Evolutionary conservation across 2,797 vertebrate genomes (phyloP).

Genomic region (Lophotriccus pileatus): DNA sequence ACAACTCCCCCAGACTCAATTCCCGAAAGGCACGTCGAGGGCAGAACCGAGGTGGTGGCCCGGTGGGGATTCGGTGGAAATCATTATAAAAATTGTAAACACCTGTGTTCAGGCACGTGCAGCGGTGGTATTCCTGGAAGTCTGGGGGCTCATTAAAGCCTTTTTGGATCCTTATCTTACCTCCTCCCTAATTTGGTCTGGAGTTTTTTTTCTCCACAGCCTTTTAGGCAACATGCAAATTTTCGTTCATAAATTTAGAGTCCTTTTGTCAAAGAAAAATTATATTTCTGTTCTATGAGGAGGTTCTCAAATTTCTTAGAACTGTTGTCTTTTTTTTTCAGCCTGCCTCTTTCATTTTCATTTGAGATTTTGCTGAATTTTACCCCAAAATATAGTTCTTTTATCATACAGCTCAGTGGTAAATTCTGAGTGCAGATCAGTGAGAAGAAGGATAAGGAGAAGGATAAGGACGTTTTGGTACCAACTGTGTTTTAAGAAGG

Average conservation of each 20-base stretch:
- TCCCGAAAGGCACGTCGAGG: too few relatives aligned
- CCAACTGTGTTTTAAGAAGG: background rate
- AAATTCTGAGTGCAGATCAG: background rate
- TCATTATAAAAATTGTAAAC: too few relatives aligned
- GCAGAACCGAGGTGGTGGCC: too few relatives aligned
- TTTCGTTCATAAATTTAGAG: background rate
- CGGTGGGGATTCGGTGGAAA: too few relatives aligned
- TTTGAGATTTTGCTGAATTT: background rate
- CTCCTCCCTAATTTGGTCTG: too few relatives aligned
- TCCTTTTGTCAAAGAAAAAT: background rate
- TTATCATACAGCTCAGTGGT: background rate
- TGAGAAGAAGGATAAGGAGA: background rate
- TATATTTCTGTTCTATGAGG: background rate
- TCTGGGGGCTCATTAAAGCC: too few relatives aligned
- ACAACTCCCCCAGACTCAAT: too few relatives aligned
- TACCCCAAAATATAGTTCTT: background rate
- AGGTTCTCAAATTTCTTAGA: background rate
- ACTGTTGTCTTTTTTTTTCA: background rate
- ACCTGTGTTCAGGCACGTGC: too few relatives aligned
- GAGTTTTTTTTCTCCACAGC: too few relatives aligned
- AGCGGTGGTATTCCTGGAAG: too few relatives aligned
- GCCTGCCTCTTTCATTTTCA: background rate
- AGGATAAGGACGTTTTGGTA: background rate
- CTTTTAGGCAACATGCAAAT: background rate
- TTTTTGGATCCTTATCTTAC: too few relatives aligned